These are phyloP conservation scores for Turnix velox DNA, from an alignment of 2,113 vertebrate genomes.

Conservation along the genomic window DNA sequence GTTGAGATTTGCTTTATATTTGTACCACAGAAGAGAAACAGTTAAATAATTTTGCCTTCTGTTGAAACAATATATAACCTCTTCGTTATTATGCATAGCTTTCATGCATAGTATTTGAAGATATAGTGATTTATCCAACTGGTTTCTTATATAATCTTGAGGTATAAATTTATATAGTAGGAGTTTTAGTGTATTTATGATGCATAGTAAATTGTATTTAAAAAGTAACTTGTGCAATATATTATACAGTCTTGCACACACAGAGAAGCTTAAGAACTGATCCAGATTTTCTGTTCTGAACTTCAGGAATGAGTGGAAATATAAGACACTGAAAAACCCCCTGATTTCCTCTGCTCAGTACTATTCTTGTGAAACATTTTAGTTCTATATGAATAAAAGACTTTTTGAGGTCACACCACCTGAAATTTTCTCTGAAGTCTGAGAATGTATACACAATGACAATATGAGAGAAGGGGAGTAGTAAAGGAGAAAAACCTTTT, in stretches of 20 bases:
- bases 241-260: not conserved
- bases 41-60: conserved; percentile 36
- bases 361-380: not conserved
- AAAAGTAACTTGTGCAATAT: conserved; percentile 38
- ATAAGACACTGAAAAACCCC: not conserved
- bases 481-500: not conserved
- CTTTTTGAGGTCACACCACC: not conserved
- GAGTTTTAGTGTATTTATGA: conserved; percentile 49
- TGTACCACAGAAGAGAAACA: not conserved
- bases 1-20: not conserved
- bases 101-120: conserved; percentile 20
- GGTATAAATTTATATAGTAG: conserved; percentile 37
- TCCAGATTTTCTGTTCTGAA: conserved; percentile 16
- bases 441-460: not conserved
- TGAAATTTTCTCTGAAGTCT: not conserved
- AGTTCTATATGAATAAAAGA: not conserved
- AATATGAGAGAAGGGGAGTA: not conserved
- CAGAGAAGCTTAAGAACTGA: not conserved
- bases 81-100: conserved; percentile 15
- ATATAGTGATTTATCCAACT: conserved; percentile 47
- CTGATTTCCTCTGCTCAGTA: not conserved
- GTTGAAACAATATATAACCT: conserved; percentile 30
- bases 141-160: conserved; percentile 46
- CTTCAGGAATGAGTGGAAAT: not conserved
- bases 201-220: conserved; percentile 45